Evolutionary conservation across 1,140 invertebrate genomes (phyloP).

Genomic region (Penaeus vannamei): DNA sequence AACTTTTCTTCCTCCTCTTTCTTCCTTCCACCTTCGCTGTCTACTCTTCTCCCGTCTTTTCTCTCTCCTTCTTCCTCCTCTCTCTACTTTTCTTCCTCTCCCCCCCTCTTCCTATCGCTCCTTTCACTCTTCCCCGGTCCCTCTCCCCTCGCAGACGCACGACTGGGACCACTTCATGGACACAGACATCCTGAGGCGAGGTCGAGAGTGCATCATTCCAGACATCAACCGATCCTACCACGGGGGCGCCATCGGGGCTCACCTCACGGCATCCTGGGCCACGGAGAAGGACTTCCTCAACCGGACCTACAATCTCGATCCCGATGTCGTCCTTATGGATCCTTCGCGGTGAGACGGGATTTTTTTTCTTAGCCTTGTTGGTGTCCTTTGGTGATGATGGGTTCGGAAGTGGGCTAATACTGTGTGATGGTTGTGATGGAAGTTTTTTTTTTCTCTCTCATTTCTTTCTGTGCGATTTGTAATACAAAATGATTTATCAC

Average conservation of each 20-base stretch:
- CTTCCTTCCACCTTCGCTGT: too few relatives aligned
- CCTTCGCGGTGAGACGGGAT: not conserved
- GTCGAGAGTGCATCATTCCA: slow-evolving; percentile 43
- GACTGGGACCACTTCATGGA: slow-evolving; percentile 61
- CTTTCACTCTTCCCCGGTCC: not conserved
- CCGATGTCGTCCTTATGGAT: not conserved
- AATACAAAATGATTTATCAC: too few relatives aligned
- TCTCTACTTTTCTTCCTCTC: too few relatives aligned
- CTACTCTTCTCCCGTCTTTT: too few relatives aligned
- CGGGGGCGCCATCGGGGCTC: slow-evolving; percentile 40
- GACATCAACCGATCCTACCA: slow-evolving; percentile 62
- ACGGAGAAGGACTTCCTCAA: slow-evolving; percentile 19
- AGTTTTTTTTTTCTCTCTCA: too few relatives aligned
- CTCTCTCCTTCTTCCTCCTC: too few relatives aligned
- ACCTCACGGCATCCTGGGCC: slow-evolving; percentile 39
- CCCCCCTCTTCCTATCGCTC: too few relatives aligned
- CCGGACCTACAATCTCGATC: not conserved
- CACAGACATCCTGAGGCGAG: slow-evolving; percentile 32
- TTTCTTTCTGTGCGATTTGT: too few relatives aligned
- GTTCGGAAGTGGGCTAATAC: too few relatives aligned
- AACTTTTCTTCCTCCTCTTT: too few relatives aligned
- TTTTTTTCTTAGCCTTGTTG: not conserved
- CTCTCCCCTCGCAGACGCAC: slow-evolving; percentile 34
- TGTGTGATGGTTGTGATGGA: too few relatives aligned
- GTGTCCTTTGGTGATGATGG: too few relatives aligned